Base-by-base conservation (phyloP, 1,140 invertebrate species). In the Drosophila fuyamai region DNA sequence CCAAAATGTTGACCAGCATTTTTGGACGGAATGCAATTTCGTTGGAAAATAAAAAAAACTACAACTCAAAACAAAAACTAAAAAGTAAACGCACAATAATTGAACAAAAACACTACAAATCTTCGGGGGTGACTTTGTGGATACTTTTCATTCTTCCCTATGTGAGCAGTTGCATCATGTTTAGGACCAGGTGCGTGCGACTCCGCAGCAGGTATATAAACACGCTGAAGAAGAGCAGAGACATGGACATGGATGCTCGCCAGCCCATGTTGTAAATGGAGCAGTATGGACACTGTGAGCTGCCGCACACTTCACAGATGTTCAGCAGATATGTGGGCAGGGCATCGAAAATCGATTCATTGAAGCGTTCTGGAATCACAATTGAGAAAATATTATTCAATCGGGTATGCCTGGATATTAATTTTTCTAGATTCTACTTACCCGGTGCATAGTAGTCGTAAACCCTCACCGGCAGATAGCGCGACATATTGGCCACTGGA, bases 231-330 rank as follows among this genome's bases (percentile, higher is more conserved):
- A 92, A 89, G 14, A 92, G 35, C 56, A 92, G 75, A 29, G 90
- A 86, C 43, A 92, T 44, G 16, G 91, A 91, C 84, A 92, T 79
- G 48, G 81, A 90, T 7, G 84, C 60, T 13, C 85, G 90, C 78
- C 86, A 84, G 18, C 95, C 95, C 40, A 94, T 92, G 82, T 97
- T 97, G 93, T 97, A 98, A 76, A 97, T 97, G 27, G 97, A 96
- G 93, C 98, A 99, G 92, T 99, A 99, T 0, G 98, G 98, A 93
- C 98, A 99, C 92, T 99, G 98, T 47, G 97, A 99, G 18, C 98
- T 99, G 36, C 98, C 98, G 92, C 98, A 99, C n/a, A 99, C 98
- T 91, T 99, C 97, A 91, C 98, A 99, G 74, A 99, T 98, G 92
- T 98, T 98, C 29, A 99, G 93, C 13, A 97, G 93, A 92, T 98